Evolutionary conservation across 2,888 invertebrate genomes (phyloP).

Genomic region (Caenorhabditis sp.): DNA sequence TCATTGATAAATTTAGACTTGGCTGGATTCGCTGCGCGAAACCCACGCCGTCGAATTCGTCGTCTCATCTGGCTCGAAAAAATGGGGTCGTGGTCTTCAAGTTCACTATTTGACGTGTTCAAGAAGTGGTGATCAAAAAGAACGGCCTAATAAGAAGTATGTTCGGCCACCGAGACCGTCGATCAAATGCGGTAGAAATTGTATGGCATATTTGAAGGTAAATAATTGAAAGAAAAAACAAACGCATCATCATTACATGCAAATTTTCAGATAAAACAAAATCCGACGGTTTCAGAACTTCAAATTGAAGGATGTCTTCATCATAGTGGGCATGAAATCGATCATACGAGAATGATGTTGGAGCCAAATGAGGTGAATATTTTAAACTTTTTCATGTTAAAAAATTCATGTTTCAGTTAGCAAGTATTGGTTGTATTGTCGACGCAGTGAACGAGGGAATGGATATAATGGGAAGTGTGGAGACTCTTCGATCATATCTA

Average conservation of each 20-base stretch:
- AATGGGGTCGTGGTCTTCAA: slow-evolving; percentile 51
- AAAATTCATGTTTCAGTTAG: slow-evolving; percentile 12
- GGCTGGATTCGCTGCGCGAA: slow-evolving; percentile 49
- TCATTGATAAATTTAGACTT: slow-evolving; percentile 13
- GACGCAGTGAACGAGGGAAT: slow-evolving; percentile 36
- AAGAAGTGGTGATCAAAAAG: slow-evolving; percentile 54
- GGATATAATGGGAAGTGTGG: slow-evolving; percentile 30
- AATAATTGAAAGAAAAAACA: background rate
- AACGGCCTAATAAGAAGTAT: slow-evolving; percentile 54
- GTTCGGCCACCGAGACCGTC: slow-evolving; percentile 50
- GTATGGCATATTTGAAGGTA: slow-evolving; percentile 56
- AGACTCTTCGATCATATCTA: slow-evolving; percentile 23
- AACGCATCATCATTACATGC: too few species aligned
- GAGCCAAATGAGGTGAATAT: slow-evolving; percentile 40
- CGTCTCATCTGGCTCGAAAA: slow-evolving; percentile 53
- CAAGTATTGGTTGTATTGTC: slow-evolving; percentile 22
- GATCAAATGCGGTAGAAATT: slow-evolving; percentile 54
- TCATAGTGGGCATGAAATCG: slow-evolving; percentile 54
- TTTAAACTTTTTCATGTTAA: background rate
- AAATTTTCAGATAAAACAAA: slow-evolving; percentile 50
- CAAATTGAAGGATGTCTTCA: slow-evolving; percentile 56
- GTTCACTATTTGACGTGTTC: slow-evolving; percentile 54
- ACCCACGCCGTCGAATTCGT: slow-evolving; percentile 55
- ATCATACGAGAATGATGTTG: slow-evolving; percentile 42
- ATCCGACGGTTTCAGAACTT: slow-evolving; percentile 47